Evolutionary conservation across 2,888 invertebrate genomes (phyloP), one percentile per base, ranked within the genome.

Genomic region (Norana najaformis): DNA sequence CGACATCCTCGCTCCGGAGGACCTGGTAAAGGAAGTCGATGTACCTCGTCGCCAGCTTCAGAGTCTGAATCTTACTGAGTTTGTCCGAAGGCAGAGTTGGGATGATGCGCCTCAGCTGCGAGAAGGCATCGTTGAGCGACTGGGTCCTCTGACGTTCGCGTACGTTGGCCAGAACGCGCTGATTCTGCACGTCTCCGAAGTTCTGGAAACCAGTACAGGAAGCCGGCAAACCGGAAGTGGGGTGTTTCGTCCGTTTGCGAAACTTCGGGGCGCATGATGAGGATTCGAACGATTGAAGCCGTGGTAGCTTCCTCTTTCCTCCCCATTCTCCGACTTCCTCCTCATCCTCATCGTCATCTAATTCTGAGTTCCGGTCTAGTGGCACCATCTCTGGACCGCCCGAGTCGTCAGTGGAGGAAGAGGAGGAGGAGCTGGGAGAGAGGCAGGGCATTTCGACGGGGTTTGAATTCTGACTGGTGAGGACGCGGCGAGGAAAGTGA

Each of bases 11-110:
- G 36, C 89, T 92, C 20, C 92, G 91, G 90, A 98, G 93, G 92
- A 98, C 97, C 94, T 98, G 97, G 94, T 97, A 97, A 91, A 98
- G 95, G 95, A 99, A 99, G 94, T 98, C 97, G 92, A 99, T 99
- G 95, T 98, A 96, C 94, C 98, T 96, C 83, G 98, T 97, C 13
- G 99, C 99, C 92, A 99, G 95, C 94, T 98, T 98, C 69, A 99
- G 95, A 0, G 99, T 99, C 95, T 99, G 99, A 91, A 99, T 99
- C 95, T 99, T 99, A 93, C 98, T 98, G 90, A 99, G 96, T 95
- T 99, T 99, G 95, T 99, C 99, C 94, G 98, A 98, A 36, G 99
- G 99, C 93, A 99, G 95, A 0, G 99, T 99, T 0, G 99, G 99
- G 94, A 99, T 99, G 94, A 98, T 98, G 95, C 98, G 97, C 90